Evolutionary conservation across 2,113 vertebrate species (phyloP), one percentile per base, ranked within the genome.

Genomic region (Serranochromis macrocephalus): DNA sequence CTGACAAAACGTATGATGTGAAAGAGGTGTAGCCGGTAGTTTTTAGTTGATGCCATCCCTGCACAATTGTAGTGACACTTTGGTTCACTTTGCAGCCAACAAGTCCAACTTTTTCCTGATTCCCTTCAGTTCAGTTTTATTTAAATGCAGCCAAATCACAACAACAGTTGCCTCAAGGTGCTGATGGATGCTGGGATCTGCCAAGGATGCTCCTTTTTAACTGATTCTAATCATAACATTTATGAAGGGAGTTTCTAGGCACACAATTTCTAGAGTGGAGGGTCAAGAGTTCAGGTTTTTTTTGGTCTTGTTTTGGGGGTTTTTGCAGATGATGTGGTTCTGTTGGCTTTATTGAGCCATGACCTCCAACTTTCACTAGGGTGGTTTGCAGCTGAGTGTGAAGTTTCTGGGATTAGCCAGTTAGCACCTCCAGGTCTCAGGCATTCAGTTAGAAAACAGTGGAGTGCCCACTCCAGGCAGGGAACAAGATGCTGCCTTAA

Each of bases 221-320:
- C 1, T 12, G 10, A 66, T 12, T 63, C 4, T 66, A 66, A 66
- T 36, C 61, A 36, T 12, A 66, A n/a, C n/a, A 12, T 66, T 36
- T 36, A 66, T n/a, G 31, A 36, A 66, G 31, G 31, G 58, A 36
- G 58, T 63, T 63, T 63, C 31, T 36, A 63, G 31, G 4, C 31
- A n/a, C 19, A 66, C 33, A n/a, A 8, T 66, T 66, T 66, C 33
- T 38, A 66, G 10, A 66, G 6, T 7, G 31, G 31, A n/a, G 31
- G 31, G 61, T 66, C 17, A 38, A 7, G 17, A 36, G 33, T 66
- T 38, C 19, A 66, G 31, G 45, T 0, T 0, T 19, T 61, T 49
- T 16, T 33, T 61, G 10, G 24, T 57, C 7, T 58, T 29, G 16
- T 19, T 61, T 19, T 10, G 26, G 13, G 14, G 0, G 0, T n/a